Percentiles rank a stretch among this genome's conserved stretches.
These are phyloP conservation scores for Tyria jacobaeae DNA, from an alignment of 2,888 invertebrate genomes.

Conservation along the genomic window DNA sequence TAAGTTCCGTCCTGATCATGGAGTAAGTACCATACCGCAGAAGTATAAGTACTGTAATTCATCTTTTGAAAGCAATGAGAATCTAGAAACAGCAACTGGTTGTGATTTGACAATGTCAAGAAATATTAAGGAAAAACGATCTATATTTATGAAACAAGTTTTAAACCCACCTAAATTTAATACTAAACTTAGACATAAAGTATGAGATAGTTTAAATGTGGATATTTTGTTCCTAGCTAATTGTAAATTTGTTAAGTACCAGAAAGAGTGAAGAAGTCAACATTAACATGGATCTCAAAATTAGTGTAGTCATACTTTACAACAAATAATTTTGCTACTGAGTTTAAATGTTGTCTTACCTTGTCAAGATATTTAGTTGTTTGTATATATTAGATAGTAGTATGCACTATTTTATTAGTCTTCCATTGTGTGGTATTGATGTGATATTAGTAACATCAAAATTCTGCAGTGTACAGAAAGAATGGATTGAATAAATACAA, in stretches of 20 bases:
- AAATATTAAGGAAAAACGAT: conserved; percentile 83
- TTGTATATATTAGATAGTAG: conserved; percentile 17
- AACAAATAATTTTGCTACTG: conserved; percentile 36
- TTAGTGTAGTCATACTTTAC: conserved; percentile 63
- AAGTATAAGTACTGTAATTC: conserved; percentile 53
- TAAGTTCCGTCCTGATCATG: conserved; percentile 53
- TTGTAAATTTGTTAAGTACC: conserved; percentile 34
- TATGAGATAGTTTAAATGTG: conserved; percentile 36
- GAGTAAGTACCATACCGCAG: conserved; percentile 38
- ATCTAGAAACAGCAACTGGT: conserved; percentile 36
- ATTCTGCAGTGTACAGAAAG: too few species aligned
- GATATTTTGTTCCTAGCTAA: conserved; percentile 45
- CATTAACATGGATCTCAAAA: conserved; percentile 68
- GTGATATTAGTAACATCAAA: conserved; percentile 39
- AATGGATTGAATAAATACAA: too few species aligned
- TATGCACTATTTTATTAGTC: conserved; percentile 27
- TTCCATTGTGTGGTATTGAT: conserved; percentile 48
- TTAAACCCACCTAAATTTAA: conserved; percentile 86
- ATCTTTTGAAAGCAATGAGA: conserved; percentile 42
- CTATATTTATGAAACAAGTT: conserved; percentile 86
- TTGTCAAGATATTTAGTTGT: conserved; percentile 7
- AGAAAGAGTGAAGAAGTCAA: conserved; percentile 59
- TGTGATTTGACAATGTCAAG: conserved; percentile 57
- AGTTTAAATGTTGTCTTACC: conserved; percentile 20
- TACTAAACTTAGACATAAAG: conserved; percentile 76